Evolutionary conservation across 2,888 invertebrate species (phyloP).

Genomic region (Tenthredo notha): DNA sequence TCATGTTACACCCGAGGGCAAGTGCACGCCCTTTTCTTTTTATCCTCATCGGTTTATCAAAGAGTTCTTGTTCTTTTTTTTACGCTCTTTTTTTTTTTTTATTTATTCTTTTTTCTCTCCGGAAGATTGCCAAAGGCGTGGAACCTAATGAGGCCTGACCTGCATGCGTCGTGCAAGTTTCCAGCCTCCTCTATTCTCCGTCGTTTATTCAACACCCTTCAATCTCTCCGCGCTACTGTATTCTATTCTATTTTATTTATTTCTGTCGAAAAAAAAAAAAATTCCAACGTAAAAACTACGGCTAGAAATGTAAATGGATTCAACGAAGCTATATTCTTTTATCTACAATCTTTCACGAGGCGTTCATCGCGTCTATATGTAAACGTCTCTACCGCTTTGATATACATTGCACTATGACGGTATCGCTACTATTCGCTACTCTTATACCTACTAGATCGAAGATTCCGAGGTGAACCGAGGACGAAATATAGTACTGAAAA

Average conservation of each 20-base stretch:
- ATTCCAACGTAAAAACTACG: not conserved
- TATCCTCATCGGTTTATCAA: constrained; percentile 66
- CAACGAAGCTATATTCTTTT: constrained; percentile 28
- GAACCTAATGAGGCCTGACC: constrained; percentile 65
- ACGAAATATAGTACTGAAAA: constrained; percentile 22
- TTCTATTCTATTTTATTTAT: not conserved
- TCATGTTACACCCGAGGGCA: constrained; percentile 61
- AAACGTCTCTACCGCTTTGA: constrained; percentile 45
- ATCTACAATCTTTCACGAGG: constrained; percentile 23
- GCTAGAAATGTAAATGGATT: constrained; percentile 41
- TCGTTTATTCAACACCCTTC: constrained; percentile 10
- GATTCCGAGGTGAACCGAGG: not conserved
- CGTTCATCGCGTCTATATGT: constrained; percentile 46
- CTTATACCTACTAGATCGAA: not conserved
- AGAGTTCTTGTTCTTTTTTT: constrained; percentile 50
- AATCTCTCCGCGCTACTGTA: not conserved
- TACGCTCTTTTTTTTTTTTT: constrained; percentile 20
- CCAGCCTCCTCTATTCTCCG: constrained; percentile 2
- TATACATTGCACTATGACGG: constrained; percentile 43
- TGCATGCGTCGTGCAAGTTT: constrained; percentile 61
- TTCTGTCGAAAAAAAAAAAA: not conserved
- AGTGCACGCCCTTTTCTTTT: constrained; percentile 56
- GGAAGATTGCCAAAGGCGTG: constrained; percentile 64
- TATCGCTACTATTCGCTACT: constrained; percentile 16
- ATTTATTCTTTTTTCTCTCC: constrained; percentile 21